These are phyloP conservation scores for Orchesella flavescens DNA, from an alignment of 2,888 invertebrate species.

Conservation along the genomic window DNA sequence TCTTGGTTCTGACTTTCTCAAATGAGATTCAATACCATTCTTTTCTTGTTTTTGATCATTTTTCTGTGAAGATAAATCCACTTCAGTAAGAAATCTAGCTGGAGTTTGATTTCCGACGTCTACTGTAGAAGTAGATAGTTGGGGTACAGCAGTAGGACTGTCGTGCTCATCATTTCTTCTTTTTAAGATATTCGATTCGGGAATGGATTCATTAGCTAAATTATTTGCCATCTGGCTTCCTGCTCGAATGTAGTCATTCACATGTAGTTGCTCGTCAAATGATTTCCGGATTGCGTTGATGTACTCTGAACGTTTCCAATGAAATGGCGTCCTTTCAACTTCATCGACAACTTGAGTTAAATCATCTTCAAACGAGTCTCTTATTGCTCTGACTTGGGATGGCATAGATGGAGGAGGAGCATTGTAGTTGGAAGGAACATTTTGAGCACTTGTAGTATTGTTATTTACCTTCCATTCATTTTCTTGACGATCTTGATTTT, in stretches of 20 bases:
- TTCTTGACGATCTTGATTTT: conserved; percentile 7
- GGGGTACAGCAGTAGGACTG: too few species aligned
- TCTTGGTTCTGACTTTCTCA: neutral
- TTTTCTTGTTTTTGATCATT: neutral
- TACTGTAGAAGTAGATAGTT: too few species aligned
- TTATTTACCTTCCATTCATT: conserved; percentile 30
- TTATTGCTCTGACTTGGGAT: neutral
- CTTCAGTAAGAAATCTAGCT: neutral
- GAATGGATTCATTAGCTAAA: too few species aligned
- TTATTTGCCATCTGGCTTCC: neutral
- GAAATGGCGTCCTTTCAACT: neutral
- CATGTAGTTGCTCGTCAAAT: neutral
- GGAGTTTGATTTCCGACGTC: neutral
- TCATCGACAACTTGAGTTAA: neutral
- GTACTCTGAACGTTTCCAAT: neutral
- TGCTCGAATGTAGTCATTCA: neutral
- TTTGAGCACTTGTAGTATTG: neutral
- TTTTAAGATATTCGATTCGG: too few species aligned
- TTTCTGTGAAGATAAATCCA: neutral
- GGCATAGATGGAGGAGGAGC: neutral
- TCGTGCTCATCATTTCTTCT: too few species aligned
- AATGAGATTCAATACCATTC: neutral
- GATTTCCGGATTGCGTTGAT: neutral
- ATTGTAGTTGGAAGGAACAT: neutral
- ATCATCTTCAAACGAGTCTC: neutral